Base-by-base conservation (phyloP, 2,113 vertebrate genomes). In the Ctenomys sociabilis region DNA sequence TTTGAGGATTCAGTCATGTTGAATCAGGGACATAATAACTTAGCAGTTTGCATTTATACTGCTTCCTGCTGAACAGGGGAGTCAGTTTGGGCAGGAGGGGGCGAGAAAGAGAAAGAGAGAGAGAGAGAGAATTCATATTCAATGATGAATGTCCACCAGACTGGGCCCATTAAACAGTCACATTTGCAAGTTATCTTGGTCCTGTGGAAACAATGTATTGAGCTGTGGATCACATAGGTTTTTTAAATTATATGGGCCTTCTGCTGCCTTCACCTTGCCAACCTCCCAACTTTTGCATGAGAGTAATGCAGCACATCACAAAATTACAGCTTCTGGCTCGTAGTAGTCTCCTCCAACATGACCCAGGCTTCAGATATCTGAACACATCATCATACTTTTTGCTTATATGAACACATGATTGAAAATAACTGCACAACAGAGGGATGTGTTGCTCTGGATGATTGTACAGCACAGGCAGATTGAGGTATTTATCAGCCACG, bases 391-490 rank as follows among this genome's bases (percentile, higher is more conserved):
- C 77, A 75, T 61, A 84, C 30, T 52, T 90, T 88, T 82, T 86
- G 59, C 85, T 90, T 90, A 75, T 72, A 17, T 13, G 68, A 88
- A 87, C 13, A 73, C n/a, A 57, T 81, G 81, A 22, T 85, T 92
- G 64, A 43, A 95, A 88, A 77, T 40, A 77, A 90, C n/a, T 88
- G 93, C 26, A 59, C 66, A 72, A 72, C 45, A 91, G 78, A 92
- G 37, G 59, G 59, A 75, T 93, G 70, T 77, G 96, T 91, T 91
- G 49, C 80, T 94, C 57, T 49, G 22, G 73, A 68, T 96, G 92
- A 96, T 95, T 91, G 77, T 35, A 86, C 82, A 63, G 70, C n/a
- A 90, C 49, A 91, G n/a, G 37, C 63, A 88, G 66, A 93, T 11
- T 72, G 85, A 40, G 14, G 68, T 96, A 40, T 80, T 96, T 85